Evolutionary conservation across 2,888 invertebrate genomes (phyloP), one percentile per base, ranked within the genome.

Genomic region (Trachelus tabidus): DNA sequence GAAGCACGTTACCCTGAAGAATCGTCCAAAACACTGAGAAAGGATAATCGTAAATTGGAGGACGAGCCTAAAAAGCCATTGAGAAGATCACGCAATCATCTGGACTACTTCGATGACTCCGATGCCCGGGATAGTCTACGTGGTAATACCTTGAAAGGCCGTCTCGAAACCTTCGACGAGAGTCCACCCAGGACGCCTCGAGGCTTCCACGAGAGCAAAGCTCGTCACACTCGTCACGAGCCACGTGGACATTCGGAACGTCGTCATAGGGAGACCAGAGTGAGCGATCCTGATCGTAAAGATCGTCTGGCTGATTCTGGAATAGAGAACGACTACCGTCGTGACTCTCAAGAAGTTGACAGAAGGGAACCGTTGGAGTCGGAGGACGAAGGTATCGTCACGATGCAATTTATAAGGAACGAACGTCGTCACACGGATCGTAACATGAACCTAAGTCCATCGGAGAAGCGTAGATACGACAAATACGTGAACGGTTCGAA

Each of bases 241-340:
- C 93, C 34, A 91, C 93, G 86, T 91, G 93, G 89, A 6, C 89
- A 91, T 79, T 85, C 83, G 11, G 89, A 91, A 34, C 87, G 87
- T 15, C 85, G 86, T 6, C 87, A 87, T 76, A 86, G 89, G 23
- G 90, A 91, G 35, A 91, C 89, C 9, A 87, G 91, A 3, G 80
- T 89, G 12, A 92, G 92, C 80, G 93, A 92, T 81, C 89, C 90
- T 40, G 93, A 93, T 79, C 89, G 93, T 12, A 94, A 94, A 83
- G 95, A 94, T 86, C 93, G 94, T 77, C 92, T 95, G 76, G 95
- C 94, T 3, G 96, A 96, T 92, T 96, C 96, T 0, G 96, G 96
- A 0, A 96, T 96, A 82, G 96, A 96, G 87, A 96, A 96, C 84
- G 96, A 96, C 90, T 95, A 95, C 86, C 93, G 96, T 76, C 94